Evolutionary conservation across 2,113 vertebrate species (phyloP), one percentile per base, ranked within the genome.

Genomic region (Terrapene triunguis): DNA sequence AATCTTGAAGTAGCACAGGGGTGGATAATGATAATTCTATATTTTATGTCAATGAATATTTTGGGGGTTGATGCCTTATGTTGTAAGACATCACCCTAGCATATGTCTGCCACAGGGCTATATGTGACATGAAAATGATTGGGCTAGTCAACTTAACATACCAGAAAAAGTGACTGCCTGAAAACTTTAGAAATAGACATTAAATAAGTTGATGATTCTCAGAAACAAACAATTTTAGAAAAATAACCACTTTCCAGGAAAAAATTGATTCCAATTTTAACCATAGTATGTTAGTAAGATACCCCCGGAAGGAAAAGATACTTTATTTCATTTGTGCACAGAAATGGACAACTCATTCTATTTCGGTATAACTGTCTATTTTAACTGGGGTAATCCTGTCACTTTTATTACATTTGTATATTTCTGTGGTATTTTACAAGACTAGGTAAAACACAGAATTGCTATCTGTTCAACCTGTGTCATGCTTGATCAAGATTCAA

Each of bases 251-350:
- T 57, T 10, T 11, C 86, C 62, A 79, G 16, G 13, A 89, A 19
- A 53, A 6, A 44, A 44, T 44, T 44, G 4, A 54, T 69, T 80
- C 3, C 8, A 87, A 90, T 22, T 76, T 32, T 7, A 8, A 7
- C 38, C 89, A 19, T 11, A 88, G 83, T 42, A 44, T 79, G 27
- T 42, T 48, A 84, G 42, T 54, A 89, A 51, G 54, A 81, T 17
- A 82, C 16, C 35, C 19, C 24, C 42, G 25, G 25, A 91, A 50
- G 10, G 10, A 89, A 29, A 84, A 89, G 44, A 4, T 51, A 84
- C 0, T 6, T 38, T 65, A 2, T 2, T 1, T 16, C 50, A n/a
- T 82, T 79, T 44, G 2, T 16, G 44, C 2, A 1, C 7, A 13
- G 35, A 92, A 90, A 44, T 32, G 51, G 83, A 42, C 44, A 79